Percentiles rank a stretch among this genome's conserved stretches.
Conservation (phyloP, 1,140 invertebrate species). For the Nomia melanderi region DNA sequence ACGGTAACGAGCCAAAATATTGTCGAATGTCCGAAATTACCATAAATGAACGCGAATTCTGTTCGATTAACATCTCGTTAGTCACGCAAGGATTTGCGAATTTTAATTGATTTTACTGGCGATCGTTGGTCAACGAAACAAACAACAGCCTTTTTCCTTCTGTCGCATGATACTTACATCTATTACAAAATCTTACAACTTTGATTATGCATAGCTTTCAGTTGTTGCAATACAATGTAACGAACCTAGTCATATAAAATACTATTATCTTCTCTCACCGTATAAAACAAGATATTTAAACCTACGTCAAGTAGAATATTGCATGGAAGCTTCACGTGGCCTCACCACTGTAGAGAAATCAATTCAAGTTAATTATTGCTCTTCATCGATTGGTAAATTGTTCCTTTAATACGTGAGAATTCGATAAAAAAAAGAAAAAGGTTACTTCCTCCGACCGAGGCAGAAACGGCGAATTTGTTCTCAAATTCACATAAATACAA, state of each 20-base stretch:
- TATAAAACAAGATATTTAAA: slow-evolving; percentile 17
- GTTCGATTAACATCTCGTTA: background rate
- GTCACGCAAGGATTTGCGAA: background rate
- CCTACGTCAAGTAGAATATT: background rate
- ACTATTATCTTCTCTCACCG: background rate
- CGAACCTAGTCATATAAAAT: slow-evolving; percentile 8
- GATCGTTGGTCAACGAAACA: slow-evolving; percentile 6
- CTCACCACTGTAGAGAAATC: background rate
- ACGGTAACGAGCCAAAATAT: slow-evolving; percentile 37
- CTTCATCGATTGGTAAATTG: background rate
- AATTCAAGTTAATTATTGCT: background rate
- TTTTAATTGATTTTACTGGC: background rate
- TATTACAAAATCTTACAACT: slow-evolving; percentile 15
- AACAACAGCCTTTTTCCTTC: background rate
- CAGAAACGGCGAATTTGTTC: background rate
- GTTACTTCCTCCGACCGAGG: background rate
- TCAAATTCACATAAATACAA: slow-evolving; percentile 27
- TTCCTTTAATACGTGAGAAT: background rate
- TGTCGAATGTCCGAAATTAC: slow-evolving; percentile 11
- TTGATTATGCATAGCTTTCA: background rate
- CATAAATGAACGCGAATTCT: background rate
- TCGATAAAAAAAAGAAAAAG: slow-evolving; percentile 1
- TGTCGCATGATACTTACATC: slow-evolving; percentile 19
- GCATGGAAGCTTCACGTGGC: slow-evolving; percentile 3
- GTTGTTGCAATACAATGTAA: slow-evolving; percentile 17